Percentiles rank a stretch among this genome's conserved stretches.
Conservation (phyloP, 2,113 vertebrate species). For the Chinchilla lanigera region DNA sequence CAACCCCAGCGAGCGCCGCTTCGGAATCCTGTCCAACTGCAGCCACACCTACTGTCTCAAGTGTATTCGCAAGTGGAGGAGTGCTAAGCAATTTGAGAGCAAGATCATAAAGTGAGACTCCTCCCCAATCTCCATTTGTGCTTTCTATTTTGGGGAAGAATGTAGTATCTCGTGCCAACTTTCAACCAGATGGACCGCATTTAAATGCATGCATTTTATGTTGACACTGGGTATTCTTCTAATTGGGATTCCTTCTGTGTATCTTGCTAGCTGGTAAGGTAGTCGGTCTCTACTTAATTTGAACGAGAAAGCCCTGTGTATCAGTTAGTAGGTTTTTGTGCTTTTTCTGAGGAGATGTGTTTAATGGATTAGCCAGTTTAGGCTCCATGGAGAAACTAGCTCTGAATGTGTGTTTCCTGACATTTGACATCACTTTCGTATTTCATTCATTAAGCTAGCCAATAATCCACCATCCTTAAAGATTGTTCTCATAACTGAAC, state of each 20-base stretch:
- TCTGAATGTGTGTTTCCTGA: conserved; percentile 83
- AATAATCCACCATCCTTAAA: conserved; percentile 78
- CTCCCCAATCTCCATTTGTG: conserved; percentile 84
- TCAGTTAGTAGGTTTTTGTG: conserved; percentile 71
- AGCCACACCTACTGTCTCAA: conserved; percentile 99
- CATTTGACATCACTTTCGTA: conserved; percentile 66
- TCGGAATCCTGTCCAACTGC: conserved; percentile 99
- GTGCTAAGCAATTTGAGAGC: conserved; percentile 99
- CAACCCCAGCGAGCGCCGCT: conserved; percentile 97
- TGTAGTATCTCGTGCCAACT: conserved; percentile 84
- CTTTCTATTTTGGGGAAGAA: conserved; percentile 85
- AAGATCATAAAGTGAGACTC: conserved; percentile 99
- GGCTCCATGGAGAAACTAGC: conserved; percentile 77
- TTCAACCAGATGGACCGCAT: conserved; percentile 79
- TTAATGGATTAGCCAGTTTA: conserved; percentile 66
- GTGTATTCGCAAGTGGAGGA: conserved; percentile 99
- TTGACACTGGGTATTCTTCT: conserved; percentile 76
- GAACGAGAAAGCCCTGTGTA: conserved; percentile 77
- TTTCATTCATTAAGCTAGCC: conserved; percentile 79
- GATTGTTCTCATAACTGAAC: conserved; percentile 83
- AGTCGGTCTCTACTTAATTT: conserved; percentile 68
- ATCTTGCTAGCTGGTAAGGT: conserved; percentile 76
- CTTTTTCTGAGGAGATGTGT: conserved; percentile 76
- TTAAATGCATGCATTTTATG: conserved; percentile 80
- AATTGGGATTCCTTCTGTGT: conserved; percentile 72